phyloP scores from a whole-genome alignment of 1,140 invertebrate genomes.

The Bombus sibiricus region DNA sequence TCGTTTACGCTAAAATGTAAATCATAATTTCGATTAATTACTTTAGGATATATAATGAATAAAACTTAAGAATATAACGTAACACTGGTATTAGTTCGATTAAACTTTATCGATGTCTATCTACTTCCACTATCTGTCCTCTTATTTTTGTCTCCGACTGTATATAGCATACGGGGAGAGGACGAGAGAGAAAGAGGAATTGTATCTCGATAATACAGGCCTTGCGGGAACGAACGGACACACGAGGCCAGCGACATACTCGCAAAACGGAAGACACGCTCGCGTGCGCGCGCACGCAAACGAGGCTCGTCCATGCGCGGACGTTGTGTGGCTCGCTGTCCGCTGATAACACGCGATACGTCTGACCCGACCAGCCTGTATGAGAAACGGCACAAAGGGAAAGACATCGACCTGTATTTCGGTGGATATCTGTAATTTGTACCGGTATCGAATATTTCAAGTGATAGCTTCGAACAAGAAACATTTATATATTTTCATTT shows the following conservation, averaged over 20 bases:
- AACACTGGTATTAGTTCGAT: no score
- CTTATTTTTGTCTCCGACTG: no score
- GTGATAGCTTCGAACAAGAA: not conserved
- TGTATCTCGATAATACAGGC: not conserved
- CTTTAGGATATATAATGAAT: no score
- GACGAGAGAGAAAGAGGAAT: slow-evolving; percentile 30
- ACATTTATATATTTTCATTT: not conserved
- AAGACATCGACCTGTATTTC: slow-evolving; percentile 22
- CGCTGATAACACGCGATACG: slow-evolving; percentile 43
- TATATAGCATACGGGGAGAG: not conserved
- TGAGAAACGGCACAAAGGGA: slow-evolving; percentile 58
- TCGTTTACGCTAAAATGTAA: no score
- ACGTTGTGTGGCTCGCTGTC: slow-evolving; percentile 32
- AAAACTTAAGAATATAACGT: no score
- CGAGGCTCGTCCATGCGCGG: slow-evolving; percentile 52
- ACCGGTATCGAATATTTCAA: not conserved
- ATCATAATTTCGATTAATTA: no score
- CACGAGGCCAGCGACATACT: slow-evolving; percentile 7
- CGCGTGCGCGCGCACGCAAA: slow-evolving; percentile 46
- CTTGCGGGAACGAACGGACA: slow-evolving; percentile 6
- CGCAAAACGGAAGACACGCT: slow-evolving; percentile 31
- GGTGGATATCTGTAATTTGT: not conserved
- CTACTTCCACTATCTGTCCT: no score
- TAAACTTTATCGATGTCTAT: no score
- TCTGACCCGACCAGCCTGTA: slow-evolving; percentile 26